These are phyloP conservation scores for Gymnogyps californianus DNA, from an alignment of 2,113 vertebrate species.

Conservation along the genomic window DNA sequence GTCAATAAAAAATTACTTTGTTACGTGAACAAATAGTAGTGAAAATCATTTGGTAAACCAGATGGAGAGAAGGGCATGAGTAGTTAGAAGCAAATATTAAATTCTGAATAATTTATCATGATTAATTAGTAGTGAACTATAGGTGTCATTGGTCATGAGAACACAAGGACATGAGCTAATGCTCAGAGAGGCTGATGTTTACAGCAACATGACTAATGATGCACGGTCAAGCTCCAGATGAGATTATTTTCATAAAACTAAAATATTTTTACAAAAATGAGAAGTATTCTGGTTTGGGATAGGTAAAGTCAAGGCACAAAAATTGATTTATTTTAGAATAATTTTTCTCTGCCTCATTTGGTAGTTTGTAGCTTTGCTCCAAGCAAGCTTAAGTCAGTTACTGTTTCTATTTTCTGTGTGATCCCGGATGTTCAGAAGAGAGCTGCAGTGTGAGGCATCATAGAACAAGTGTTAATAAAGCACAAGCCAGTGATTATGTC, in stretches of 20 bases:
- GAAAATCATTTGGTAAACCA: background rate
- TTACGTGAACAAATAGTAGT: background rate
- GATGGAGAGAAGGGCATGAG: background rate
- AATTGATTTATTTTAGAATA: background rate
- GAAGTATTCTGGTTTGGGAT: background rate
- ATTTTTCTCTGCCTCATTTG: background rate
- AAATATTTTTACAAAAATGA: background rate
- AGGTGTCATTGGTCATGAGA: background rate
- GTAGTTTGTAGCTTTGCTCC: background rate
- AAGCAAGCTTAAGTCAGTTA: background rate
- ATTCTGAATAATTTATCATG: background rate
- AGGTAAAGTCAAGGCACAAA: background rate
- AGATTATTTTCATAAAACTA: background rate
- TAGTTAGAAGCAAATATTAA: background rate
- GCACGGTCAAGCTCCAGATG: background rate
- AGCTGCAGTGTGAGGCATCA: background rate
- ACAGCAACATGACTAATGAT: background rate
- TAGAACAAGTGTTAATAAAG: background rate
- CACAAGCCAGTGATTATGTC: background rate
- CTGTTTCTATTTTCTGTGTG: background rate
- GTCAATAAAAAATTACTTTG: background rate
- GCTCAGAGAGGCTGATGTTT: background rate
- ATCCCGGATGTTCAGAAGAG: background rate
- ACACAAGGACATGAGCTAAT: background rate
- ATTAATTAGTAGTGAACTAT: background rate